phyloP scores from a whole-genome alignment of 2,888 invertebrate species.

The Diplolepis rosae region DNA sequence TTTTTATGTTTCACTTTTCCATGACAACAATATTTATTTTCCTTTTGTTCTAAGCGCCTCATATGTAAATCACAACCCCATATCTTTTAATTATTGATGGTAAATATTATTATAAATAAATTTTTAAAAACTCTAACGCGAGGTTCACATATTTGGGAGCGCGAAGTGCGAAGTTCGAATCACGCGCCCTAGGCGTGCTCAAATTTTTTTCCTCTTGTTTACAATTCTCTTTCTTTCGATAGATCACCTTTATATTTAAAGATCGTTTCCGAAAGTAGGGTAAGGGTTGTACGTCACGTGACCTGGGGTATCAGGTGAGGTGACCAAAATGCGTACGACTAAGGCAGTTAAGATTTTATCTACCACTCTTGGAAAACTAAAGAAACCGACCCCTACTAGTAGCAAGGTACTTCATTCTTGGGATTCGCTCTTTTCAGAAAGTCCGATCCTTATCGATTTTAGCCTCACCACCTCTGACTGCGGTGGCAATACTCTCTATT shows the following conservation, averaged over 20 bases:
- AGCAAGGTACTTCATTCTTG: not conserved
- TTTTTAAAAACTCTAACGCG: no score
- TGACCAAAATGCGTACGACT: slow-evolving; percentile 38
- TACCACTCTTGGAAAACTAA: slow-evolving; percentile 46
- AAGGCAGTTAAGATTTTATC: slow-evolving; percentile 58
- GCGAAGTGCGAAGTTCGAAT: no score
- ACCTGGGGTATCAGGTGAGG: slow-evolving; percentile 22
- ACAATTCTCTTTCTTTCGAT: not conserved
- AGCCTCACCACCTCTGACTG: not conserved
- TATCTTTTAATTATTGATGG: no score
- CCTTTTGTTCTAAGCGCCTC: no score
- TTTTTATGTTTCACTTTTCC: no score
- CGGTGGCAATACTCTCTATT: no score
- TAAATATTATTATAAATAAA: no score
- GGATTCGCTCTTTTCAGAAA: not conserved
- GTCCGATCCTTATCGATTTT: slow-evolving; percentile 4
- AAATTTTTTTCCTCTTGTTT: not conserved
- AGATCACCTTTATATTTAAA: slow-evolving; percentile 42
- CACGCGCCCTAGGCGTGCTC: no score
- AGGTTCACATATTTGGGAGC: no score
- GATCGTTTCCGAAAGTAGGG: slow-evolving; percentile 45
- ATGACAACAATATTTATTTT: no score
- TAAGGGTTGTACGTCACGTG: not conserved
- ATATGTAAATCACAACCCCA: no score
- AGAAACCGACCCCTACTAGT: slow-evolving; percentile 7